Base-by-base conservation (phyloP, 2,113 vertebrate genomes). In the Bucco capensis region DNA sequence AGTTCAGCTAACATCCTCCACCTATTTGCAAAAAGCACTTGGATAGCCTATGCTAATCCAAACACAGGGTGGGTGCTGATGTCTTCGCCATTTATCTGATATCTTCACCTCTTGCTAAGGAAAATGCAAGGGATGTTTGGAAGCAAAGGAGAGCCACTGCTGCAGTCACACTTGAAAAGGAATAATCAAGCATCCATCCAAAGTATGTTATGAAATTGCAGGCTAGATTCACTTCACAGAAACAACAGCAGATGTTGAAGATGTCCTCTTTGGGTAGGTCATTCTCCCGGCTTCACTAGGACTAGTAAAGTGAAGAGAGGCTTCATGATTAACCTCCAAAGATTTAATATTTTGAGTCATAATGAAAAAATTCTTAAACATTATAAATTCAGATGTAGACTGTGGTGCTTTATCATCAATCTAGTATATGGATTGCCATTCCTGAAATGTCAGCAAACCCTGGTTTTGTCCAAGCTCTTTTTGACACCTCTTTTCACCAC, bases 121-220 rank as follows among this genome's bases (percentile, higher is more conserved):
- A 84, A 96, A 95, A 80, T 40, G 86, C 62, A 83, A 77, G 77
- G 89, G 74, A 93, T 83, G 72, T 92, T 92, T 91, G 89, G 72
- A 93, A 85, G 58, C 24, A 58, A 88, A 80, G 33, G 49, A 84
- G 22, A 84, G 53, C 17, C 38, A 88, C 60, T 40, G 65, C 42
- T 1, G 4, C 38, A 35, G 64, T 74, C 25, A 64, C 74, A 83
- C 89, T 95, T 92, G 81, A 90, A 92, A 78, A 90, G 57, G 88
- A 94, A 93, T 72, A 92, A 90, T 42, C 83, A 88, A 84, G 61
- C 73, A 86, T 96, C 67, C 82, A 95, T 93, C 90, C 94, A 79
- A 44, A 17, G 13, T 42, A 70, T 79, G 67, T 79, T 87, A 89
- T n/a, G 71, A 90, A 91, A 90, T 35, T 75, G 11, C 53, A 78